Percentiles rank a stretch among this genome's conserved stretches.
These are phyloP conservation scores for Galbula dea DNA, from an alignment of 2,113 vertebrate species.

Conservation along the genomic window DNA sequence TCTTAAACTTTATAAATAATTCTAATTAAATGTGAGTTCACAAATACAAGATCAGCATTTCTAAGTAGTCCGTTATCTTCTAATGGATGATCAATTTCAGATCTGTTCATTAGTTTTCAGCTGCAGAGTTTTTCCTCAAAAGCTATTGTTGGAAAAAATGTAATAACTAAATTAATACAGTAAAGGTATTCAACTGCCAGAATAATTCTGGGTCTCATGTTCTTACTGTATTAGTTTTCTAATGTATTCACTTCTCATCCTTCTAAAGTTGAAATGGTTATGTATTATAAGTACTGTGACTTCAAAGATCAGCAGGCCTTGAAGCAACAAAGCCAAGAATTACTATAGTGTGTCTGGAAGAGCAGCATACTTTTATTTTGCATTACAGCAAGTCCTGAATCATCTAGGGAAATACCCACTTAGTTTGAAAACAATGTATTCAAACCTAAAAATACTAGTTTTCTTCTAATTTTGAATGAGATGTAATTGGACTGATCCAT, in stretches of 20 bases:
- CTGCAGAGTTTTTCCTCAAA: background rate
- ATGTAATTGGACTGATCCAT: background rate
- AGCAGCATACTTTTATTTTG: background rate
- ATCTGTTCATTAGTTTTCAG: background rate
- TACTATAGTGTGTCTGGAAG: background rate
- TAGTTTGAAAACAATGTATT: background rate
- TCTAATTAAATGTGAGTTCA: background rate
- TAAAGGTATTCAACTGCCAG: background rate
- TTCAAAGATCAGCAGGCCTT: background rate
- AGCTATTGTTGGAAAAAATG: background rate
- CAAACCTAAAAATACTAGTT: background rate
- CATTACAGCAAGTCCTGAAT: background rate
- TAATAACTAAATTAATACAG: background rate
- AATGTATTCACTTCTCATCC: background rate
- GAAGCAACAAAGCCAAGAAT: background rate
- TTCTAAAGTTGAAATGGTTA: background rate
- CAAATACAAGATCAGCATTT: background rate
- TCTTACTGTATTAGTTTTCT: background rate
- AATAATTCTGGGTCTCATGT: background rate
- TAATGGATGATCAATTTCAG: background rate
- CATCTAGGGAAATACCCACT: background rate
- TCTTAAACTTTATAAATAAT: background rate
- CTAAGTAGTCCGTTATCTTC: background rate
- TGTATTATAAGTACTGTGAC: background rate
- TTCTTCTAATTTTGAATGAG: background rate